phyloP scores from a whole-genome alignment of 2,888 invertebrate species.

The Acholoe squamosa region DNA sequence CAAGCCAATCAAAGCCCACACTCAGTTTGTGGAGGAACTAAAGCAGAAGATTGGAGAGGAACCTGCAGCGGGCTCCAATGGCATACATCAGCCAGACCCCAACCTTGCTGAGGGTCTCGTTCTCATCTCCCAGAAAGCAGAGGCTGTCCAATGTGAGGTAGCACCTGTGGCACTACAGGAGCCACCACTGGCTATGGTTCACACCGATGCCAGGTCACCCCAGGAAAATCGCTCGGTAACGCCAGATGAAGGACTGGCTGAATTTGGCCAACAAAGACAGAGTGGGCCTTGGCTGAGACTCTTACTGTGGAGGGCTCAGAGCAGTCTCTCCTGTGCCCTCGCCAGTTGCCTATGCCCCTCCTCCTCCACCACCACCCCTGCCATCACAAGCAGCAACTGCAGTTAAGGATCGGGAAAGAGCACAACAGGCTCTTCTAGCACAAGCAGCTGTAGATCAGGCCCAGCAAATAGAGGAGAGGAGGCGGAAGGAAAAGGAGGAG shows the following conservation, averaged over 20 bases:
- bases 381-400: no score
- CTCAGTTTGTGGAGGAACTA: conserved; percentile 31
- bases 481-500: conserved; percentile 5
- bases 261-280: conserved; percentile 34
- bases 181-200: conserved; percentile 16
- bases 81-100: not conserved
- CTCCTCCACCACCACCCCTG: not conserved
- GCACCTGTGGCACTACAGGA: not conserved
- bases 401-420: not conserved
- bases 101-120: not conserved
- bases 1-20: conserved; percentile 9
- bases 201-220: conserved; percentile 36
- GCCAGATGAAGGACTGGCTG: not conserved
- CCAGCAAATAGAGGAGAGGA: not conserved
- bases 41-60: not conserved
- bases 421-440: conserved; percentile 29
- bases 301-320: conserved; percentile 33
- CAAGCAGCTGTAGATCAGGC: not conserved
- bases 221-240: conserved; percentile 17
- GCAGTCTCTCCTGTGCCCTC: not conserved
- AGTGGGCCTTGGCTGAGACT: not conserved
- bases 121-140: conserved; percentile 21
- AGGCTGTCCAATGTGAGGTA: not conserved
- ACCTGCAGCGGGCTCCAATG: not conserved
- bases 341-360: not conserved